These are phyloP conservation scores for Drosophila ambigua DNA, from an alignment of 1,140 invertebrate genomes.

Conservation along the genomic window DNA sequence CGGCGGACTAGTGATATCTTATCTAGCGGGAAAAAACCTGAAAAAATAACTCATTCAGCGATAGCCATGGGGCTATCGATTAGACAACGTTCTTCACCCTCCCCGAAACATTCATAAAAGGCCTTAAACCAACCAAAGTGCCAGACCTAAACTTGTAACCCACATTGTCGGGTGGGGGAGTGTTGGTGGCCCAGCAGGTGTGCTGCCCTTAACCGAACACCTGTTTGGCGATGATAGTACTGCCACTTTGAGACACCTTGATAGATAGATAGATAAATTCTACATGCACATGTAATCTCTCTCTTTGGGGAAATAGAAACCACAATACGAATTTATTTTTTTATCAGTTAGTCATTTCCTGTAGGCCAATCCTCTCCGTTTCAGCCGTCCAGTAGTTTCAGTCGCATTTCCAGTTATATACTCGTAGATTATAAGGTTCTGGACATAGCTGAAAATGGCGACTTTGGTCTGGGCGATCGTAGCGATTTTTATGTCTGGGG, in stretches of 20 bases:
- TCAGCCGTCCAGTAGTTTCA: background rate
- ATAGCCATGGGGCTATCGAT: constrained; percentile 39
- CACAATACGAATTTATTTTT: constrained; percentile 28
- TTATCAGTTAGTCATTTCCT: constrained; percentile 69
- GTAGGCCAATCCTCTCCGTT: background rate
- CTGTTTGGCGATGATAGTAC: constrained; percentile 43
- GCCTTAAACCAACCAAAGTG: constrained; percentile 28
- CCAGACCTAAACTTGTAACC: constrained; percentile 20
- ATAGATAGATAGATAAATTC: too few species aligned
- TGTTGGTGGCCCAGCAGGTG: constrained; percentile 11
- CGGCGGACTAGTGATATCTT: constrained; percentile 19
- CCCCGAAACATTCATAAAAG: constrained; percentile 44
- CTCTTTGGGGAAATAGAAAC: constrained; percentile 1
- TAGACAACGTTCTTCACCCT: constrained; percentile 28
- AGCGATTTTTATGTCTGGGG: constrained; percentile 19
- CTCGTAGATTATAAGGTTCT: constrained; percentile 40
- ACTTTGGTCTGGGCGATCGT: constrained; percentile 10
- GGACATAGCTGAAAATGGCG: constrained; percentile 35
- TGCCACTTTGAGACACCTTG: background rate
- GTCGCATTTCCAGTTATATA: constrained; percentile 31
- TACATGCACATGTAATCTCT: constrained; percentile 6
- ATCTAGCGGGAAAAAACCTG: constrained; percentile 18
- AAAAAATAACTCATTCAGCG: constrained; percentile 43
- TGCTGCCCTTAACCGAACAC: constrained; percentile 43
- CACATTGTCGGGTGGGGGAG: background rate